Evolutionary conservation across 2,113 vertebrate species (phyloP).

Genomic region (Antennarius striatus): DNA sequence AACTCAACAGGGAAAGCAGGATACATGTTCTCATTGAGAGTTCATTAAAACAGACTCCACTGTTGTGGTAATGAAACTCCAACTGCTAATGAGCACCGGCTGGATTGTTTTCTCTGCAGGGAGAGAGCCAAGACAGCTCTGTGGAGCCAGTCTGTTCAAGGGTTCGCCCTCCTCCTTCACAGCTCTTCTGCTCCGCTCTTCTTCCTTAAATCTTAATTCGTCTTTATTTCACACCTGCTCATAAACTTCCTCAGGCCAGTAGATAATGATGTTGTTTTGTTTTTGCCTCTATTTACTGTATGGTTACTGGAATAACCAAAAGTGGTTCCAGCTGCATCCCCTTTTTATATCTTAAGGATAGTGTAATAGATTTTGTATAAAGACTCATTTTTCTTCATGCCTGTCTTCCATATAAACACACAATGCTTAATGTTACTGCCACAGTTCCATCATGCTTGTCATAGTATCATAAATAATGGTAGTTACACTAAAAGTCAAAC

Average conservation of each 20-base stretch:
- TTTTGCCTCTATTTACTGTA: conserved; percentile 50
- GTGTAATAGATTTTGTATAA: conserved; percentile 12
- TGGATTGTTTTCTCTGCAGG: conserved; percentile 70
- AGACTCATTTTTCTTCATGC: conserved; percentile 18
- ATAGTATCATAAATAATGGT: conserved; percentile 3
- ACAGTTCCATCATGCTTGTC: conserved; percentile 3
- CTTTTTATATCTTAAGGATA: conserved; percentile 24
- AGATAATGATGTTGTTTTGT: conserved; percentile 71
- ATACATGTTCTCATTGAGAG: conserved; percentile 67
- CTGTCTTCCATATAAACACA: background rate
- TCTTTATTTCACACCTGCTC: conserved; percentile 66
- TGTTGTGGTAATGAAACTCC: conserved; percentile 72
- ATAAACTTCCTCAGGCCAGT: conserved; percentile 64
- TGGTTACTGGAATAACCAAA: conserved; percentile 58
- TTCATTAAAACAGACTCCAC: conserved; percentile 70
- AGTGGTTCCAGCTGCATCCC: conserved; percentile 51
- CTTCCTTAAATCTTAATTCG: conserved; percentile 46
- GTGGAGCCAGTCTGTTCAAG: conserved; percentile 43
- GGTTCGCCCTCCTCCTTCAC: conserved; percentile 2
- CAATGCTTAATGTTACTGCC: background rate
- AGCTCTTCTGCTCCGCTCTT: conserved; percentile 17
- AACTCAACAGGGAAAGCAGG: conserved; percentile 60
- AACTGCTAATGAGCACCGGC: conserved; percentile 75
- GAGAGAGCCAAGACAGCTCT: conserved; percentile 47
- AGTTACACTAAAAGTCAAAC: conserved; percentile 6